phyloP scores from a whole-genome alignment of 2,888 invertebrate genomes.

The Rapana venosa region DNA sequence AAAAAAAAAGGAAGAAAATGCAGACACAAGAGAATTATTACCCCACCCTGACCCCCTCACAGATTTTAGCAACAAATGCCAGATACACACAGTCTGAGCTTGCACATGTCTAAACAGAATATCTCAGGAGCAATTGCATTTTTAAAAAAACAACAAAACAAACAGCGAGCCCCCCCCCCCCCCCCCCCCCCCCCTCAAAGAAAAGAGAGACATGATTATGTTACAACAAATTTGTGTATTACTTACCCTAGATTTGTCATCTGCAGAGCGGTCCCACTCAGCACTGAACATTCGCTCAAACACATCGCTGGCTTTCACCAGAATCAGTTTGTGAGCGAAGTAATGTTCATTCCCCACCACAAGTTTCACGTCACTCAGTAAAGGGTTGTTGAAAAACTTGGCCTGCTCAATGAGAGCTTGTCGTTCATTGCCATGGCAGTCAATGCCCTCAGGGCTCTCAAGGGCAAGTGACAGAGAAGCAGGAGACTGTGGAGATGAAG shows the following conservation, averaged over 20 bases:
- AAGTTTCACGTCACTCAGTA: slow-evolving; percentile 68
- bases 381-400: slow-evolving; percentile 68
- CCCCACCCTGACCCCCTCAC: no score
- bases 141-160: no score
- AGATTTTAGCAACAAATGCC: no score
- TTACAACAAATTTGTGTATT: not conserved
- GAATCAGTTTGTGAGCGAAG: slow-evolving; percentile 78
- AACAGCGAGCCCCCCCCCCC: no score
- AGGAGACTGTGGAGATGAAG: slow-evolving; percentile 44
- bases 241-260: not conserved
- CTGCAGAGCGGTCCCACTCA: slow-evolving; percentile 67
- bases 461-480: slow-evolving; percentile 58
- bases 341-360: slow-evolving; percentile 77
- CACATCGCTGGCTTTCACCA: slow-evolving; percentile 79
- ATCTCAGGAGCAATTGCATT: no score
- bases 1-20: no score
- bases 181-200: no score
- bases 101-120: no score
- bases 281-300: slow-evolving; percentile 80
- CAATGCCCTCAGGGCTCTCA: slow-evolving; percentile 67
- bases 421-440: slow-evolving; percentile 71
- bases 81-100: no score
- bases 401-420: slow-evolving; percentile 64
- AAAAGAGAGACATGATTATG: not conserved
- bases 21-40: no score